A percentile compares a stretch with the other conserved stretches of the same genome.
These are phyloP conservation scores for Thaumetopoea pityocampa DNA, from an alignment of 1,140 invertebrate species.

Conservation along the genomic window DNA sequence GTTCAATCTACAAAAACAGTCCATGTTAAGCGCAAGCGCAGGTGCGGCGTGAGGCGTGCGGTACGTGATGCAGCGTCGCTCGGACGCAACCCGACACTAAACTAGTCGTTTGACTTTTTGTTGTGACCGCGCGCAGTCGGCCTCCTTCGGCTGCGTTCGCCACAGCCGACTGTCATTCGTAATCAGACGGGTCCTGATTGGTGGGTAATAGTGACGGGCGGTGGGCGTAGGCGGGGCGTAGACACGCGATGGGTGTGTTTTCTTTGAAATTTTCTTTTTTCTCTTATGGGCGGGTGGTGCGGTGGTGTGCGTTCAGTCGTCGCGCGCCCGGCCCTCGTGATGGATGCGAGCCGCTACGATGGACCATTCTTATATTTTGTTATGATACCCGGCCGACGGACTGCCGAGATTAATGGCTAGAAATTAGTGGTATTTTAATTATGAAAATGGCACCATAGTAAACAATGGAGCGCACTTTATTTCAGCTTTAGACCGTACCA, in stretches of 20 bases:
- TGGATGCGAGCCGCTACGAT: slow-evolving; percentile 35
- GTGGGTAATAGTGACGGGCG: slow-evolving; percentile 31
- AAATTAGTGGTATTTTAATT: slow-evolving; percentile 15
- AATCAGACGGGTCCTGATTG: slow-evolving; percentile 29
- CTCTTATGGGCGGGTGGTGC: slow-evolving; percentile 65
- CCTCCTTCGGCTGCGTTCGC: slow-evolving; percentile 44
- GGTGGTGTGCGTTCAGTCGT: slow-evolving; percentile 60
- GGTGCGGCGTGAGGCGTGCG: slow-evolving; percentile 31
- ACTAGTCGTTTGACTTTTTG: slow-evolving; percentile 70
- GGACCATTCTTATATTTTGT: slow-evolving; percentile 2
- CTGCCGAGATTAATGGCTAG: slow-evolving; percentile 11
- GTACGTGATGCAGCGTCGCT: slow-evolving; percentile 63
- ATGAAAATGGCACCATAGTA: slow-evolving; percentile 9
- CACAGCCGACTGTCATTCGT: slow-evolving; percentile 26
- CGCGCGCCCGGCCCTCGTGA: slow-evolving; percentile 49
- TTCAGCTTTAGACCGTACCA: too few species aligned
- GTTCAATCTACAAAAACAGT: slow-evolving; percentile 51
- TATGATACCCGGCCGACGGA: slow-evolving; percentile 10
- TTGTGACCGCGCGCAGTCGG: slow-evolving; percentile 58
- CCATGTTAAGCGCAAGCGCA: slow-evolving; percentile 53
- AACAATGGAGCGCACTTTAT: slow-evolving; percentile 9
- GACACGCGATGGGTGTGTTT: slow-evolving; percentile 56
- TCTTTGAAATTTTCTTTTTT: slow-evolving; percentile 69
- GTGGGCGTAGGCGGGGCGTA: slow-evolving; percentile 37
- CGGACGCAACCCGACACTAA: slow-evolving; percentile 73